Percentiles rank a stretch among this genome's conserved stretches.
Conservation (phyloP, 2,888 invertebrate species). For the Hypomecis atomaria region DNA sequence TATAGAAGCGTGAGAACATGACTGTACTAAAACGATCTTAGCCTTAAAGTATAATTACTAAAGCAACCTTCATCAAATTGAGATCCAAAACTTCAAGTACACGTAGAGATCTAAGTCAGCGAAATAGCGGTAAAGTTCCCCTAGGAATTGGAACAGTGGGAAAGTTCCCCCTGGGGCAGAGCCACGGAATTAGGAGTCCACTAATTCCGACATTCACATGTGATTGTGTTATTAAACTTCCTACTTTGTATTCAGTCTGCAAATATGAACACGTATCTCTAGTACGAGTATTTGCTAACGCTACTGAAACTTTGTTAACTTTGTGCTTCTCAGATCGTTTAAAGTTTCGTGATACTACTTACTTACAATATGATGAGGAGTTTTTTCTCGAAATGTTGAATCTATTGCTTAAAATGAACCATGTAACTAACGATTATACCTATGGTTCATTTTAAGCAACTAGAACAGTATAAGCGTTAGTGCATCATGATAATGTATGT, state of each 20-base stretch:
- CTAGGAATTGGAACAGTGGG: conserved; percentile 12
- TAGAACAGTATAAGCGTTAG: no score
- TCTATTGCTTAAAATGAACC: no score
- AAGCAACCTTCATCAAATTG: conserved; percentile 19
- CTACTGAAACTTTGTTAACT: conserved; percentile 15
- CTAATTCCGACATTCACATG: conserved; percentile 34
- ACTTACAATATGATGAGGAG: background rate
- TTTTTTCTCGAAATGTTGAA: no score
- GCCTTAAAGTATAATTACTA: background rate
- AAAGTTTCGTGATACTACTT: conserved; percentile 6
- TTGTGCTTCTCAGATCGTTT: conserved; percentile 11
- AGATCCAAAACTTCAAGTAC: conserved; percentile 22
- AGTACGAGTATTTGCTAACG: conserved; percentile 17
- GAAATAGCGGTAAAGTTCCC: conserved; percentile 21
- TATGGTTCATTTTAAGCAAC: no score
- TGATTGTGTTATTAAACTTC: conserved; percentile 33
- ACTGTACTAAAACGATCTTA: background rate
- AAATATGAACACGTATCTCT: conserved; percentile 29
- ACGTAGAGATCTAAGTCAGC: conserved; percentile 22
- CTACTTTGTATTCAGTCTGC: conserved; percentile 34
- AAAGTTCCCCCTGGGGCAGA: conserved; percentile 20
- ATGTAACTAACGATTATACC: no score
- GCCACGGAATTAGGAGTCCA: conserved; percentile 25
- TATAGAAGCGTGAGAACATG: no score
- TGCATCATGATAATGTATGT: no score